phyloP scores from a whole-genome alignment of 2,888 invertebrate genomes.

The Mylabris sibirica region DNA sequence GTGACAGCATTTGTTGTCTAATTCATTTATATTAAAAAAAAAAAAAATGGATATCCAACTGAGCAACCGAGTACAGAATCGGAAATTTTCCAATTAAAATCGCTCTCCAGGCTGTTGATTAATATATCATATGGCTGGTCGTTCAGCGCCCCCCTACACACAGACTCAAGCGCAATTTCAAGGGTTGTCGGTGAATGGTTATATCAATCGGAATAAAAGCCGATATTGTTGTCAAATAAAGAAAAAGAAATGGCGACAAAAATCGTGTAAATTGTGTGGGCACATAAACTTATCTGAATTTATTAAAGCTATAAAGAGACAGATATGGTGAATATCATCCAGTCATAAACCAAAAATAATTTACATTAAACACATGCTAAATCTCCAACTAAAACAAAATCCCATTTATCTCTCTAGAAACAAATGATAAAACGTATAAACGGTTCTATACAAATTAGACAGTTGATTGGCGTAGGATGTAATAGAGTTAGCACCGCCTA shows the following conservation, averaged over 20 bases:
- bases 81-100: slow-evolving; percentile 19
- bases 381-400: slow-evolving; percentile 61
- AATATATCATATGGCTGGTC: slow-evolving; percentile 13
- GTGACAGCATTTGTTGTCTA: background rate
- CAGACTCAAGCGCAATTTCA: background rate
- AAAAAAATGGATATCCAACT: slow-evolving; percentile 5
- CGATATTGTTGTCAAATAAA: background rate
- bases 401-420: slow-evolving; percentile 60
- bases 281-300: slow-evolving; percentile 53
- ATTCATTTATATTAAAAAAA: background rate
- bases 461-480: slow-evolving; percentile 54
- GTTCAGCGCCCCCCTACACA: background rate
- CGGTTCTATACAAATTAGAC: slow-evolving; percentile 54
- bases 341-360: slow-evolving; percentile 58
- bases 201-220: background rate
- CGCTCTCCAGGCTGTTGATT: slow-evolving; percentile 18
- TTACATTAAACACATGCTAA: slow-evolving; percentile 61
- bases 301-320: slow-evolving; percentile 43
- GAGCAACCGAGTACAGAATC: slow-evolving; percentile 15
- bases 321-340: slow-evolving; percentile 14
- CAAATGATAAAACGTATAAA: slow-evolving; percentile 56
- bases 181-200: slow-evolving; percentile 3
- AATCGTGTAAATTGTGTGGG: slow-evolving; percentile 20
- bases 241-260: slow-evolving; percentile 3
- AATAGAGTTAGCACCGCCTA: slow-evolving; percentile 42